Evolutionary conservation across 2,113 vertebrate species (phyloP).

Genomic region (Leiothrix lutea): DNA sequence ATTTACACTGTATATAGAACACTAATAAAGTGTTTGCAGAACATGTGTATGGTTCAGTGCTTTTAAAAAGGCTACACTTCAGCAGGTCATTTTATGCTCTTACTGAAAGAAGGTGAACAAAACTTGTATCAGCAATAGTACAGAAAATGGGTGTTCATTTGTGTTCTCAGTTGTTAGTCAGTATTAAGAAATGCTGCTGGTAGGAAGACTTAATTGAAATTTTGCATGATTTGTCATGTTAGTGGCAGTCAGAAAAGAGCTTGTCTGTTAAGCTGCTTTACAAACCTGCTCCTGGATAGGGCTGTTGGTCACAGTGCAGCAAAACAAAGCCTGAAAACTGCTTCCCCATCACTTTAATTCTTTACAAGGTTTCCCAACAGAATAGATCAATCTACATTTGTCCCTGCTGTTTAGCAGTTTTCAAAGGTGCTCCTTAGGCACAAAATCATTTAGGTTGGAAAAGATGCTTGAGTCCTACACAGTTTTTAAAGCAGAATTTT

Average conservation of each 20-base stretch:
- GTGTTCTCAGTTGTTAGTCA: background rate
- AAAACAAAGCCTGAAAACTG: conserved; percentile 33
- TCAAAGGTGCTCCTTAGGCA: background rate
- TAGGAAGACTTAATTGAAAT: background rate
- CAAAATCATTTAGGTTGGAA: background rate
- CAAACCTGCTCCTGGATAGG: background rate
- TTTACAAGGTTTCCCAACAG: background rate
- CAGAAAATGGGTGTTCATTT: background rate
- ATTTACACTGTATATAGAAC: background rate
- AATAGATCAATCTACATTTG: background rate
- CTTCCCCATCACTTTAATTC: conserved; percentile 34
- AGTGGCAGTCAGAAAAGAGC: background rate
- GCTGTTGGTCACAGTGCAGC: background rate
- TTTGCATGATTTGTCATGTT: background rate
- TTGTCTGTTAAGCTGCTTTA: background rate
- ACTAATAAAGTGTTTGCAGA: background rate
- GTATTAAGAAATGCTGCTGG: background rate
- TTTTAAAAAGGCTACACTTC: background rate
- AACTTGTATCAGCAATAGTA: background rate
- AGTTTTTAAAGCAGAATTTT: background rate
- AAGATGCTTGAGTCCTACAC: background rate
- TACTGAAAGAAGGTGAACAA: background rate
- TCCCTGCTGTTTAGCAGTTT: background rate
- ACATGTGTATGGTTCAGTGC: background rate
- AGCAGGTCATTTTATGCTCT: background rate